Base-by-base conservation (phyloP, 1,140 invertebrate genomes). In the Cardiocondyla obscurior region DNA sequence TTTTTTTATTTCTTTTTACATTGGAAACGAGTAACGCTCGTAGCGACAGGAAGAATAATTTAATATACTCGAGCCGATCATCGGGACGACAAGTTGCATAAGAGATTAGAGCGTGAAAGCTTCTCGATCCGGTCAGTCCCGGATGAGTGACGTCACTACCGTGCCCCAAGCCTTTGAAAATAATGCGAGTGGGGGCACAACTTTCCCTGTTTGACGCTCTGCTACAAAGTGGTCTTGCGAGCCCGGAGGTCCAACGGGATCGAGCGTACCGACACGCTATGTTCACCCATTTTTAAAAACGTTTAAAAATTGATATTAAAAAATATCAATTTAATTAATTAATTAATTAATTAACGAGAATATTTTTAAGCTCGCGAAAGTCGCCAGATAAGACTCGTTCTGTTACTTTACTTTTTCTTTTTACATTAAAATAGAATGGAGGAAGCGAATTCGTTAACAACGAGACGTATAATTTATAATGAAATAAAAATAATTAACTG, bases 21-120 rank as follows among this genome's bases (percentile, higher is more conserved):
- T 28, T 16, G 12, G 4, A 57, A 16, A 53, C 12, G 8, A 67
- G 30, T 5, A 60, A 65, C 22, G n/a, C 22, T 42, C 2, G 30
- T 16, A 5, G 22, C 10, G 33, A 30, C 10, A 53, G n/a, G 14
- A 64, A 19, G n/a, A 67, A 42, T 67, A 53, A 79, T 57, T 53
- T 36, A 39, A 42, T 53, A 46, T 74, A 62, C 3, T 3, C 39
- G 55, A 58, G 36, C 8, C 7, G 82, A 83, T 81, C 69, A 77
- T 46, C 81, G 60, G 72, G 87, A 87, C 90, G 89, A 91, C 88
- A 91, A 81, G 89, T 94, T 94, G 92, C 93, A 94, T 93, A 94
- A 94, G 92, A 92, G 90, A 94, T 93, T 93, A 94, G 93, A 93
- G 92, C 91, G 93, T 94, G 93, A 94, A 94, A 94, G 93, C 92